Conservation (phyloP, 1,140 invertebrate genomes). For the Drosophila watanabei region DNA sequence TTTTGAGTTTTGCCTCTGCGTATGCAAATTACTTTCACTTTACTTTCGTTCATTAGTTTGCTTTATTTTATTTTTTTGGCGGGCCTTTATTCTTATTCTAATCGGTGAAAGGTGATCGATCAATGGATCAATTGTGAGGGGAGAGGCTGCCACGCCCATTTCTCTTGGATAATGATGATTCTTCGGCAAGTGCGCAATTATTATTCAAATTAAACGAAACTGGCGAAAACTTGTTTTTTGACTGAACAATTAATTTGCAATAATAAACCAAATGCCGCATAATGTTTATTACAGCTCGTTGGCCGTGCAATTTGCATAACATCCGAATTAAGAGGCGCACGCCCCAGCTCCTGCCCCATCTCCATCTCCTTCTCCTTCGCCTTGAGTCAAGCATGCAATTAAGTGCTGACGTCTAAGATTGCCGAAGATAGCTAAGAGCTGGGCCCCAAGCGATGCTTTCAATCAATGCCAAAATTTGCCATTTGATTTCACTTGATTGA, state of each 20-base stretch:
- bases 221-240: conserved; percentile 63
- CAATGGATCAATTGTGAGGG: conserved; percentile 1
- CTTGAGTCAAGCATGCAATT: conserved; percentile 66
- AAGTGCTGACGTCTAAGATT: conserved; percentile 59
- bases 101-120: conserved; percentile 63
- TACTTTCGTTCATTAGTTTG: conserved; percentile 74
- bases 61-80: not conserved
- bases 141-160: conserved; percentile 15
- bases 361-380: conserved; percentile 15
- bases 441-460: conserved; percentile 61
- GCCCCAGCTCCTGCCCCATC: conserved; percentile 1
- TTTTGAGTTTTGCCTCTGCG: conserved; percentile 19
- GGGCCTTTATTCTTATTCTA: conserved; percentile 77
- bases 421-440: conserved; percentile 20
- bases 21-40: conserved; percentile 83
- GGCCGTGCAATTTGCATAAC: conserved; percentile 76
- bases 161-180: conserved; percentile 34
- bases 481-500: conserved; percentile 81
- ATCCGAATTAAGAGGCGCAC: conserved; percentile 41
- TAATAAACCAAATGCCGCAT: conserved; percentile 64
- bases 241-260: conserved; percentile 73
- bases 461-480: conserved; percentile 69
- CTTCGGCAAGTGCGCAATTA: conserved; percentile 61
- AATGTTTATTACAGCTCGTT: conserved; percentile 72
- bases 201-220: conserved; percentile 43